phyloP scores from a whole-genome alignment of 2,113 vertebrate species.

The Triplophysa tibetana region DNA sequence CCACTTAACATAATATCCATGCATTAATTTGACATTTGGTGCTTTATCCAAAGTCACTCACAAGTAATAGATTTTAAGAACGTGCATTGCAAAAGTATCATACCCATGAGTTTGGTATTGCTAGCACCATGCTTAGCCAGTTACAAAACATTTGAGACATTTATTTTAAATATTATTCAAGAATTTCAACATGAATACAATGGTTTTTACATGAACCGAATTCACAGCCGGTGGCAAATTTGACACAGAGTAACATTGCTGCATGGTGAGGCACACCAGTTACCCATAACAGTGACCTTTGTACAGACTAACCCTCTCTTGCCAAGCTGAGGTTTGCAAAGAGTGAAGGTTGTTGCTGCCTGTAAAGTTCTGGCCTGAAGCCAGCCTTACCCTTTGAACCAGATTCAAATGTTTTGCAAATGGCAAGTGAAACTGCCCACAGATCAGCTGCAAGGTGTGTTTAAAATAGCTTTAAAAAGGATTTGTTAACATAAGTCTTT shows the following conservation, averaged over 20 bases:
- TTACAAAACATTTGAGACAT: not conserved
- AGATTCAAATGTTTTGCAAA: not conserved
- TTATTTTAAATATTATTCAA: not conserved
- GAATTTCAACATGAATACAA: not conserved
- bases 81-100: not conserved
- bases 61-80: not conserved
- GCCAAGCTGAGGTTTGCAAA: not conserved
- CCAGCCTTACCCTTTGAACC: not conserved
- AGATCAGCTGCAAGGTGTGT: not conserved
- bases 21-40: not conserved
- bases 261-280: not conserved
- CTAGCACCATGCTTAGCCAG: not conserved
- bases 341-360: slow-evolving; percentile 18
- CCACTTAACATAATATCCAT: not conserved
- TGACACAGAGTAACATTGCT: slow-evolving; percentile 5
- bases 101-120: not conserved
- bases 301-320: slow-evolving; percentile 51
- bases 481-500: not conserved
- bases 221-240: not conserved
- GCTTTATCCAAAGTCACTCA: not conserved
- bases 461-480: not conserved
- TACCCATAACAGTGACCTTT: slow-evolving; percentile 44
- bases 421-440: not conserved
- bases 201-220: not conserved
- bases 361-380: not conserved